phyloP scores from a whole-genome alignment of 2,888 invertebrate genomes.

The Melieria picta region DNA sequence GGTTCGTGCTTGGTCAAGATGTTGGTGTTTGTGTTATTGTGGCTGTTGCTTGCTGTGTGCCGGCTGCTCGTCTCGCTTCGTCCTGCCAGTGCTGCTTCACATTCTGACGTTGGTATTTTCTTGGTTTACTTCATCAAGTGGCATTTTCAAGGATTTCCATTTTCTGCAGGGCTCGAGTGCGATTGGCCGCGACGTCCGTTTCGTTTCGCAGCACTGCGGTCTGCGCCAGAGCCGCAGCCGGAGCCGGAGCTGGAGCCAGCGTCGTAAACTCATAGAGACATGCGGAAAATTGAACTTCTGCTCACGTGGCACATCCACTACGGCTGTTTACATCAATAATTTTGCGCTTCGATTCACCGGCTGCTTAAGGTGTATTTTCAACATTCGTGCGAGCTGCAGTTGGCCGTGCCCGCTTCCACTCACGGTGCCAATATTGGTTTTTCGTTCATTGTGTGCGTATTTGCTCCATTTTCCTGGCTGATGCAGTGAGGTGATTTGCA shows the following conservation, averaged over 20 bases:
- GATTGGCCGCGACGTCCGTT: no score
- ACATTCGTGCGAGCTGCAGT: not conserved
- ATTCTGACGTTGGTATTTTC: not conserved
- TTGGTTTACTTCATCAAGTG: conserved; percentile 60
- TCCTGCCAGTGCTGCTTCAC: not conserved
- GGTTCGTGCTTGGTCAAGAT: not conserved
- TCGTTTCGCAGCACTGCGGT: not conserved
- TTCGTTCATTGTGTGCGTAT: no score
- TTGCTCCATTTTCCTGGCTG: no score
- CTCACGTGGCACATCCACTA: conserved; percentile 7
- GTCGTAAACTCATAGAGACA: not conserved
- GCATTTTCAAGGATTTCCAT: conserved; percentile 59
- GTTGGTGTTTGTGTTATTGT: not conserved
- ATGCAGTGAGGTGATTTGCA: no score
- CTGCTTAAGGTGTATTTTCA: not conserved
- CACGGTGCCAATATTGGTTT: no score
- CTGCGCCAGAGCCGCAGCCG: no score
- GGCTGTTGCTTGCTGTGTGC: not conserved
- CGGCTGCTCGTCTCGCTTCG: not conserved
- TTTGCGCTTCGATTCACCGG: conserved; percentile 9
- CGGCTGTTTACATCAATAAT: conserved; percentile 2
- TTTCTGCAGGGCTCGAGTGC: conserved; percentile 30
- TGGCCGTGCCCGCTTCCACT: no score
- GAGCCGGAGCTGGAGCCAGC: not conserved
- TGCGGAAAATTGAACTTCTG: conserved; percentile 7